Base-by-base conservation (phyloP, 2,888 invertebrate species). In the Tetranychus piercei region DNA sequence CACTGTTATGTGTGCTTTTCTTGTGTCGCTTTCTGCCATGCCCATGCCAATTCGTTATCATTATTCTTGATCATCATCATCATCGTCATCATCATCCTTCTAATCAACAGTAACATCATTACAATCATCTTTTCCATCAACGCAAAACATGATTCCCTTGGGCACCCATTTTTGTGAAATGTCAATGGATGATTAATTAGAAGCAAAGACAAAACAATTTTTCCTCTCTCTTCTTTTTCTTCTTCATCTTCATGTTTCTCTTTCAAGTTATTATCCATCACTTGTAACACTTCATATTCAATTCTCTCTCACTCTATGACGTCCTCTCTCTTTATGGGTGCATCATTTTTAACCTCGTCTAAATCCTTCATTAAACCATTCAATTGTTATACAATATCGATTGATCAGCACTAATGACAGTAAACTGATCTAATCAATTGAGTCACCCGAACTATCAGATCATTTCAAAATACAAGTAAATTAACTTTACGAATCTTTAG, bases 171-270 rank as follows among this genome's bases (percentile, higher is more conserved):
- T 55, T 15, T 15, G 55, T 55, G 55, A 55, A 15, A 55, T 55
- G 55, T 55, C 55, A 55, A 55, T 55, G 55, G 55, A 15, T 55
- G 55, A 55, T 55, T 55, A 55, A 55, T 55, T 55, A 55, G 55
- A 55, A 55, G 55, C 9, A 15, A 15, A 55, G 55, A 67, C 65
- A 15, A 64, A 64, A 64, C 65, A 64, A 20, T 11, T 66, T 20
- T 66, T n/a, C n/a, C 65, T 65, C 70, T 70, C 70, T 65, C 6
- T 65, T n/a, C n/a, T n/a, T 65, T 7, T 65, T n/a, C n/a, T n/a
- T 65, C 65, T 65, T n/a, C 15, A 8, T 64, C 65, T 65, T n/a
- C 20, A 18, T 66, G 15, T 66, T 20, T 66, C 66, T 66, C 66
- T 66, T 20, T 66, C 66, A 20, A 18, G 5, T 23, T 43, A n/a